Conservation (phyloP, 2,888 invertebrate genomes). For the Tuta absoluta region DNA sequence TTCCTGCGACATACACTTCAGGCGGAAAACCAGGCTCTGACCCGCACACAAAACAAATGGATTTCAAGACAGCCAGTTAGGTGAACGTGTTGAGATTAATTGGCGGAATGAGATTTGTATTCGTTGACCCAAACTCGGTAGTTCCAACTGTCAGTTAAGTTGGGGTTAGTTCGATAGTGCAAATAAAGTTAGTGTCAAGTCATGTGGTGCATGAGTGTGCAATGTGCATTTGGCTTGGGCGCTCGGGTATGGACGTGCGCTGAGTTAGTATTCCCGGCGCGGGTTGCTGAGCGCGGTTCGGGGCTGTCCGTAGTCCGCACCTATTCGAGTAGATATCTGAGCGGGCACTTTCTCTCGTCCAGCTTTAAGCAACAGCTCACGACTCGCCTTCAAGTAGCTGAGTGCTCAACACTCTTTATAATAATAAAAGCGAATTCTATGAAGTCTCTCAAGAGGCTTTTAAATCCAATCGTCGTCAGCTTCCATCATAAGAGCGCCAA, state of each 20-base stretch:
- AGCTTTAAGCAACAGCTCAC: background rate
- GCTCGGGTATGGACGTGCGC: background rate
- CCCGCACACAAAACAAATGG: background rate
- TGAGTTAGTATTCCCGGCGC: background rate
- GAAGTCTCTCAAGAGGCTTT: background rate
- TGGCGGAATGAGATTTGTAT: background rate
- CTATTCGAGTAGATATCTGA: no score
- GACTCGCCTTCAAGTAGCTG: background rate
- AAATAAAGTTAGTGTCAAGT: constrained; percentile 5
- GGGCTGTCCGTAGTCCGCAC: no score
- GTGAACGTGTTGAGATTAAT: background rate
- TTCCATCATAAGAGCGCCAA: background rate
- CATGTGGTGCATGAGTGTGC: background rate
- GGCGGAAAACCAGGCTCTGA: background rate
- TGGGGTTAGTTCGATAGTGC: background rate
- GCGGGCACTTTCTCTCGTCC: background rate
- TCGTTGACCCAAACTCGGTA: background rate
- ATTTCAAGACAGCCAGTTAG: background rate
- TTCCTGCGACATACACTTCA: no score
- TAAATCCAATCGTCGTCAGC: background rate
- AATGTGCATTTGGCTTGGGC: background rate
- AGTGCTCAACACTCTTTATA: background rate
- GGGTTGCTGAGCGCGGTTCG: background rate
- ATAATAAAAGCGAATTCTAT: background rate
- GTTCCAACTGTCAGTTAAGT: background rate